Base-by-base conservation (phyloP, 2,888 invertebrate species). In the Trisateles emortualis region DNA sequence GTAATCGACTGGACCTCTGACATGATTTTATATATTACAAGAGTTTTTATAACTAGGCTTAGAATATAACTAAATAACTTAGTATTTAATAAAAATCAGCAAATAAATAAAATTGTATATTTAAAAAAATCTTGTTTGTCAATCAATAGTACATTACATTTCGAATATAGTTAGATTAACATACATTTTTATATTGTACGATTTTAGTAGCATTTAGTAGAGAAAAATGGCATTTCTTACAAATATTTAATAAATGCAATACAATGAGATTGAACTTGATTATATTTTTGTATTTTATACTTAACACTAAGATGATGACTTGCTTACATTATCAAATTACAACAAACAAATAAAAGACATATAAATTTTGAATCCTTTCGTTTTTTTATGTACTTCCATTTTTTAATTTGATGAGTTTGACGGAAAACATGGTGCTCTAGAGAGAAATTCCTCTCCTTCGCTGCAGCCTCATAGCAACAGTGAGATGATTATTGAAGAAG, bases 231-330 rank as follows among this genome's bases (percentile, higher is more conserved):
- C 6, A 14, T 39, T 49, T 32, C 14, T 58, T 35, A 58, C 36
- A 40, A 50, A 42, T 33, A 42, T 46, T 44, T 26, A 50, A 48
- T 68, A 66, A 66, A 66, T 66, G 66, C 68, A 68, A n/a, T 54
- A 42, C 33, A 16, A 36, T 59, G 64, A 68, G 64, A 64, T 68
- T 52, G 40, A 52, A 50, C 43, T 52, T 53, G 39, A 41, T 52
- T 63, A 26, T 53, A 42, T 53, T 45, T 61, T 22, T 17, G 38
- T n/a, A 46, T 51, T 56, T 44, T 43, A 35, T 52, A 42, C 63
- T 63, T 64, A 66, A 19, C 26, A 43, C 52, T 63, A 59, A 52
- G 55, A 40, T 52, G 41, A 63, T 68, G 68, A 68, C 65, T 65
- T 54, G 47, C 30, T 58, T 46, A 48, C 5, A 35, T 61, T 42